These are phyloP conservation scores for Nannoperca obscura DNA, from an alignment of 2,797 vertebrate genomes.

Conservation along the genomic window DNA sequence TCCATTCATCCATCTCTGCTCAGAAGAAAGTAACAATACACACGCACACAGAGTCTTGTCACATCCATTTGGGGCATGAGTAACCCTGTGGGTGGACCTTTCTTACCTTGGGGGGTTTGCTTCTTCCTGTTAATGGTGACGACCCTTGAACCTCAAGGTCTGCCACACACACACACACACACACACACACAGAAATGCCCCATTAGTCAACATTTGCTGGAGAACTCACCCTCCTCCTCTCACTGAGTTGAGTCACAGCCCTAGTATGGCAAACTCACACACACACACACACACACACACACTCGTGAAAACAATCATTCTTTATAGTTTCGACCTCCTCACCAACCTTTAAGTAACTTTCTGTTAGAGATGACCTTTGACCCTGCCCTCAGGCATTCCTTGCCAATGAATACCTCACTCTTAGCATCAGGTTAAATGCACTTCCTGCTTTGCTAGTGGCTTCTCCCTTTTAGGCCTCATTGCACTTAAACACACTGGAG, in stretches of 20 bases:
- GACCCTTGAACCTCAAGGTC: conserved; percentile 36
- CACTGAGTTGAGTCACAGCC: conserved; percentile 40
- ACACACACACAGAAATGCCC: not conserved
- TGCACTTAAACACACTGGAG: not conserved
- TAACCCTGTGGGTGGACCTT: conserved; percentile 57
- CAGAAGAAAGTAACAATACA: conserved; percentile 13
- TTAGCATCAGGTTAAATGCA: not conserved
- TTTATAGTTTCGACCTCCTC: conserved; percentile 15
- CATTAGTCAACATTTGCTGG: conserved; percentile 61
- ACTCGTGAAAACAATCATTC: conserved; percentile 11
- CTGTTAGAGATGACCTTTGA: conserved; percentile 28
- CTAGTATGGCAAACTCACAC: not conserved
- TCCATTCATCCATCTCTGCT: conserved; percentile 33
- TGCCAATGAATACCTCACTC: conserved; percentile 1
- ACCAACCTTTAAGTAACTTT: conserved; percentile 5
- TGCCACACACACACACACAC: conserved; percentile 11
- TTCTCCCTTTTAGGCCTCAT: not conserved
- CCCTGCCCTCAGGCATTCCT: conserved; percentile 9
- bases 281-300: not conserved
- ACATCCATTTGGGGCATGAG: conserved; percentile 67
- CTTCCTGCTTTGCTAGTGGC: not conserved
- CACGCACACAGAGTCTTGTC: conserved; percentile 44
- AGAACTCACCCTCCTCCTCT: conserved; percentile 24
- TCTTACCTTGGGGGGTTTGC: conserved; percentile 51
- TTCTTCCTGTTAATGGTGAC: conserved; percentile 49